Conservation (phyloP, 2,113 vertebrate genomes). For the Pseudorectes ferrugineus region DNA sequence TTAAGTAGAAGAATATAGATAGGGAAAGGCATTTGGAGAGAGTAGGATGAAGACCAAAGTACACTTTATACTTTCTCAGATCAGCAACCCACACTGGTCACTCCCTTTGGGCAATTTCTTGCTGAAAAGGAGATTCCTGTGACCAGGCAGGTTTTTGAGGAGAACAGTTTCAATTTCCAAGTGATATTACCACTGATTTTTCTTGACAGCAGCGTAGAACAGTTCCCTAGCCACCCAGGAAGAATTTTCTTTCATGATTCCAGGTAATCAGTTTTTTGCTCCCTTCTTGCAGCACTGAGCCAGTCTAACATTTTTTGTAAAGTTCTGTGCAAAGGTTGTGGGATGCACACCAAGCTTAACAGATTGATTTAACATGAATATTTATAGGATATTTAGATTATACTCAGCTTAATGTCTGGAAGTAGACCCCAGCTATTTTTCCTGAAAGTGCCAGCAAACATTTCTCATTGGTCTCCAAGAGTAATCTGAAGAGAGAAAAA, state of each 20-base stretch:
- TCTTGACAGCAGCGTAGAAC: not conserved
- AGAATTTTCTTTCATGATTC: not conserved
- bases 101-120: not conserved
- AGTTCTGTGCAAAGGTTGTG: not conserved
- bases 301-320: not conserved
- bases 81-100: not conserved
- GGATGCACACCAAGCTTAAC: not conserved
- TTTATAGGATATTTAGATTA: constrained; percentile 23
- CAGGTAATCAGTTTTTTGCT: not conserved
- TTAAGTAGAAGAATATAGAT: not conserved
- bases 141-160: not conserved
- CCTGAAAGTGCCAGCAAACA: not conserved
- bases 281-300: not conserved
- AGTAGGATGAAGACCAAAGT: not conserved
- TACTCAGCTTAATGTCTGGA: not conserved
- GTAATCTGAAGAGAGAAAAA: not conserved
- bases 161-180: not conserved
- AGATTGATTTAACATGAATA: constrained; percentile 19
- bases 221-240: not conserved
- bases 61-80: not conserved
- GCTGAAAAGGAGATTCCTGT: not conserved
- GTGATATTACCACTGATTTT: not conserved
- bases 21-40: not conserved
- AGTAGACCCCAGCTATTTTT: not conserved
- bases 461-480: not conserved